Percentiles rank a stretch among this genome's conserved stretches.
Conservation (phyloP, 2,888 invertebrate genomes). For the Agriopis marginaria region DNA sequence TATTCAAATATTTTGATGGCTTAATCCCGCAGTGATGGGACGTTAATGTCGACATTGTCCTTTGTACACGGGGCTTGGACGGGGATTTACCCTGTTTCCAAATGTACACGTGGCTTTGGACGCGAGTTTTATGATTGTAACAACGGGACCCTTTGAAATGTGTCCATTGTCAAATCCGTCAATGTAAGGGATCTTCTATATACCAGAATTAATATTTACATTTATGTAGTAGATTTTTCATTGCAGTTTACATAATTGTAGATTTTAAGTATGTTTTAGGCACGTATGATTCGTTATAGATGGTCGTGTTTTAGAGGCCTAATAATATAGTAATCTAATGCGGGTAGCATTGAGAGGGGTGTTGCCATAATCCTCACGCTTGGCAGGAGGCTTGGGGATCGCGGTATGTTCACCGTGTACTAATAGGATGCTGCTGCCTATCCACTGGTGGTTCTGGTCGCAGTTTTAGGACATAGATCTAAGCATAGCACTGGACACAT, state of each 20-base stretch:
- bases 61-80: constrained; percentile 19
- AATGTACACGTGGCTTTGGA: constrained; percentile 24
- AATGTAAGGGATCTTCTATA: constrained; percentile 1
- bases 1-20: constrained; percentile 47
- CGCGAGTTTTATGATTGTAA: constrained; percentile 18
- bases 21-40: constrained; percentile 41
- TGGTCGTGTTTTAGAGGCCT: neutral
- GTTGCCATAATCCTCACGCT: too few species aligned
- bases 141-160: constrained; percentile 19
- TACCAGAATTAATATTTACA: neutral
- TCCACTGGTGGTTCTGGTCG: too few species aligned
- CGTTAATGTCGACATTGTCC: constrained; percentile 32
- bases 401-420: too few species aligned
- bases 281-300: too few species aligned
- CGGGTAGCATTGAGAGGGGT: too few species aligned
- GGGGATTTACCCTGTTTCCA: constrained; percentile 22
- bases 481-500: too few species aligned
- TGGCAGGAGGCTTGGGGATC: too few species aligned
- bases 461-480: too few species aligned
- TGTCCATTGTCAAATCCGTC: constrained; percentile 9
- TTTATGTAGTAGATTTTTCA: neutral
- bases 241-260: neutral
- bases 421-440: too few species aligned
- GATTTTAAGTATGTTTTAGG: neutral
- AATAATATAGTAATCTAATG: too few species aligned